phyloP scores from a whole-genome alignment of 2,797 vertebrate genomes.

The Helicolenus hilgendorfi region DNA sequence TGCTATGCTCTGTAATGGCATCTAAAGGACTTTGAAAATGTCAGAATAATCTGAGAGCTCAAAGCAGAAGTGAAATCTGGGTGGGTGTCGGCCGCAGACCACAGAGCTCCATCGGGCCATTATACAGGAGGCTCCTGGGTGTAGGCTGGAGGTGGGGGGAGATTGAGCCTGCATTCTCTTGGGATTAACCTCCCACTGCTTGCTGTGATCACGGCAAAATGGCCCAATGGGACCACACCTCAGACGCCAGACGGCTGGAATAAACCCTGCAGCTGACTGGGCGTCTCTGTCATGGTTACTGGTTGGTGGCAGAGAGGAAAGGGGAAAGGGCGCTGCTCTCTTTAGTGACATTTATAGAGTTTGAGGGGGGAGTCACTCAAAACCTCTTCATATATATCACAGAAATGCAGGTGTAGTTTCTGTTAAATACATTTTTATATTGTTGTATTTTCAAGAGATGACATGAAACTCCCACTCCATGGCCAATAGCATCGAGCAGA shows the following conservation, averaged over 20 bases:
- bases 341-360: slow-evolving; percentile 9
- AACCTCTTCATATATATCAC: background rate
- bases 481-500: slow-evolving; percentile 36
- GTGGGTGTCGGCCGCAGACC: slow-evolving; percentile 59
- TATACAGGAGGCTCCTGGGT: slow-evolving; percentile 68
- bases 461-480: slow-evolving; percentile 42
- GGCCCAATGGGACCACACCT: slow-evolving; percentile 75
- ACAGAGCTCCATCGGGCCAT: slow-evolving; percentile 49
- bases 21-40: slow-evolving; percentile 22
- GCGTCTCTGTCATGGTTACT: slow-evolving; percentile 34
- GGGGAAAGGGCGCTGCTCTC: background rate
- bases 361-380: background rate
- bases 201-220: slow-evolving; percentile 85
- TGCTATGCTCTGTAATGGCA: background rate
- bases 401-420: background rate
- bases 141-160: slow-evolving; percentile 76
- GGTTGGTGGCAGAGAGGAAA: slow-evolving; percentile 29
- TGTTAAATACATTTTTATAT: slow-evolving; percentile 20
- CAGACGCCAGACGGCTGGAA: slow-evolving; percentile 61
- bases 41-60: slow-evolving; percentile 21
- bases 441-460: slow-evolving; percentile 28
- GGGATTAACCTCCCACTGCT: slow-evolving; percentile 87
- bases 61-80: slow-evolving; percentile 52
- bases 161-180: slow-evolving; percentile 81
- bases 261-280: slow-evolving; percentile 55